Base-by-base conservation (phyloP, 2,888 invertebrate genomes). In the Exocentrus adspersus region DNA sequence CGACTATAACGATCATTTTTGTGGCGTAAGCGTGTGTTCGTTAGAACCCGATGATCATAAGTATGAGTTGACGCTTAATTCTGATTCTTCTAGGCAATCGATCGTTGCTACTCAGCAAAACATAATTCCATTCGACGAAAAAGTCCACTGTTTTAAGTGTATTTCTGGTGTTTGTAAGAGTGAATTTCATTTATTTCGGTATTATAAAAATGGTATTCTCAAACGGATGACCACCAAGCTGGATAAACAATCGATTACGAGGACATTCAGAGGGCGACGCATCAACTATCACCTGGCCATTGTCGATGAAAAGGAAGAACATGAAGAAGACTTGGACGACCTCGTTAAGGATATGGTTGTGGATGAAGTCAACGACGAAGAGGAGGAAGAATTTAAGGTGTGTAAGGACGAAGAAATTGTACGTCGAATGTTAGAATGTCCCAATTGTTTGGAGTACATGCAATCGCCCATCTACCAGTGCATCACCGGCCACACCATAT, bases 401-500 rank as follows among this genome's bases (percentile, higher is more conserved):
- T 24, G 62, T 1, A 64, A 66, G 14, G 62, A 60, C 14, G 57
- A 57, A 32, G 57, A 57, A 7, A 46, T 46, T 2, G 46, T 57
- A 7, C 30, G 45, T 2, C 32, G 57, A 1, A 16, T 66, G 17
- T 20, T 69, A 42, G 56, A 64, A 24, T 69, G 68, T 37, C 58
- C 65, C 3, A 41, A 42, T 24, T 69, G 69, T 17, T 9, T 56
- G 7, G 60, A 58, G 12, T 50, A 54, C 12, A 52, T 69, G 45
- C 51, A 58, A n/a, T 61, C 60, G 9, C 62, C 69, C 14, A 69
- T 69, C 24, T 65, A 59, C 24, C 61, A 69, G 50, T 69, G 69
- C 53, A 56, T 67, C 21, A 50, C 51, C 6, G 69, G 69, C 2
- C 69, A 69, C 53, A 61, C 64, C 2, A 14, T 65, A 17, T 69